Evolutionary conservation across 1,140 invertebrate species (phyloP).

Genomic region (Samia ricini): DNA sequence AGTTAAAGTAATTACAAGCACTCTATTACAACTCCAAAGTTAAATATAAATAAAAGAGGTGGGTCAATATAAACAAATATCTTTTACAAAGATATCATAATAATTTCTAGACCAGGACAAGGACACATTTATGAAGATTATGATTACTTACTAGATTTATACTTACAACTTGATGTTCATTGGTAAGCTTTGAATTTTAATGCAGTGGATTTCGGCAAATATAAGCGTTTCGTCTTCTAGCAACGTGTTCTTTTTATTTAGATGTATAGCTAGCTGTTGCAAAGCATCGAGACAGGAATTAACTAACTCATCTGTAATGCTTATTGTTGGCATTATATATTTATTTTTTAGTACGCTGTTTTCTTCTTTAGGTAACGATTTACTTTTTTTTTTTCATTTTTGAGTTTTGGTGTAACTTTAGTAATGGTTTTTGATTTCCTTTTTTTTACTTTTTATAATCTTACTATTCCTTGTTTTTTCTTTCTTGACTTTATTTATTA

Average conservation of each 20-base stretch:
- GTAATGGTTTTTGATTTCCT: not conserved
- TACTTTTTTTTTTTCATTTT: constrained; percentile 11
- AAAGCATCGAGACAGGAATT: constrained; percentile 47
- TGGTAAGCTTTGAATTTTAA: constrained; percentile 58
- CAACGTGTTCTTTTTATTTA: constrained; percentile 56
- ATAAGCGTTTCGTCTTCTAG: constrained; percentile 62
- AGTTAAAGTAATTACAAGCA: too few relatives aligned
- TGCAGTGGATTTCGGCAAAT: constrained; percentile 63
- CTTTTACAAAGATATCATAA: too few relatives aligned
- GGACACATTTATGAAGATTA: not conserved
- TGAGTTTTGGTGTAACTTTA: not conserved
- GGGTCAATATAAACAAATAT: too few relatives aligned
- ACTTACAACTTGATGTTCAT: constrained; percentile 64
- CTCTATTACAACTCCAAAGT: too few relatives aligned
- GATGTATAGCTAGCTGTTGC: constrained; percentile 40
- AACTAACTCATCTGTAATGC: constrained; percentile 42
- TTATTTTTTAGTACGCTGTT: constrained; percentile 34
- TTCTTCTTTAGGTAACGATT: not conserved
- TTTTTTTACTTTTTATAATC: constrained; percentile 17
- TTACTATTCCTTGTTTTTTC: constrained; percentile 11
- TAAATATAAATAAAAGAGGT: too few relatives aligned
- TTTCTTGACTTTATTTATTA: constrained; percentile 19
- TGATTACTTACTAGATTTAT: too few relatives aligned
- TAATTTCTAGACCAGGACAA: too few relatives aligned
- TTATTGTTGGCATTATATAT: constrained; percentile 55